phyloP scores from a whole-genome alignment of 2,888 invertebrate species.

The Lasioglossum figueresi region DNA sequence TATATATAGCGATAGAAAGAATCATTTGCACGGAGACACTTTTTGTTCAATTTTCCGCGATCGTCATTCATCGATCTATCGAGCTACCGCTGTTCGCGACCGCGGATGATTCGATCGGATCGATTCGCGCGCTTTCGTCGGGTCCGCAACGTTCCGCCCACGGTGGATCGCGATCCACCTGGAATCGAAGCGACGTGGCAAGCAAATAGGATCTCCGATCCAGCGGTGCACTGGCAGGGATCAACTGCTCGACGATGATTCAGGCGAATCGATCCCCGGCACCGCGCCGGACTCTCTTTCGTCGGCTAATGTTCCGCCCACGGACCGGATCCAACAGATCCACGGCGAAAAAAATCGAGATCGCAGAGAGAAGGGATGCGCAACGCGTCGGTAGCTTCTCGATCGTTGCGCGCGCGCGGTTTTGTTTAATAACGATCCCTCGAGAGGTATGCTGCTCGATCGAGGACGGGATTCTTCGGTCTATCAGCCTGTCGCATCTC shows the following conservation, averaged over 20 bases:
- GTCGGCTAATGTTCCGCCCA: slow-evolving; percentile 63
- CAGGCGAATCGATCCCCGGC: slow-evolving; percentile 59
- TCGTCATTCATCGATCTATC: slow-evolving; percentile 4
- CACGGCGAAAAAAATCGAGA: slow-evolving; percentile 1
- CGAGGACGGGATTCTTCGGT: neutral
- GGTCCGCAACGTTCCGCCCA: slow-evolving; percentile 52
- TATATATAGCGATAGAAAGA: too few relatives aligned
- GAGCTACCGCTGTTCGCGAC: slow-evolving; percentile 23
- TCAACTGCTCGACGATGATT: slow-evolving; percentile 59
- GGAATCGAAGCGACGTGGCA: slow-evolving; percentile 23
- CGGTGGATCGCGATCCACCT: slow-evolving; percentile 48
- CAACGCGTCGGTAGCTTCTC: slow-evolving; percentile 45
- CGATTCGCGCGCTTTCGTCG: slow-evolving; percentile 53
- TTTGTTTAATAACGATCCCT: slow-evolving; percentile 40
- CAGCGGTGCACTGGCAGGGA: slow-evolving; percentile 32
- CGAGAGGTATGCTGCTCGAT: neutral
- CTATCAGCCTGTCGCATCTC: slow-evolving; percentile 20
- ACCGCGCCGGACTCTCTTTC: slow-evolving; percentile 50
- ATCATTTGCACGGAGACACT: too few relatives aligned
- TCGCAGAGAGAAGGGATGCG: neutral
- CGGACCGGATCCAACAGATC: slow-evolving; percentile 24
- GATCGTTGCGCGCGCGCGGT: slow-evolving; percentile 29
- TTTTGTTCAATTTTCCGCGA: too few relatives aligned
- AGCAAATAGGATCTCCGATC: slow-evolving; percentile 35
- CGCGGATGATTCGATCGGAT: slow-evolving; percentile 50